Evolutionary conservation across 2,797 vertebrate genomes (phyloP).

Genomic region (Carcharodon carcharias): DNA sequence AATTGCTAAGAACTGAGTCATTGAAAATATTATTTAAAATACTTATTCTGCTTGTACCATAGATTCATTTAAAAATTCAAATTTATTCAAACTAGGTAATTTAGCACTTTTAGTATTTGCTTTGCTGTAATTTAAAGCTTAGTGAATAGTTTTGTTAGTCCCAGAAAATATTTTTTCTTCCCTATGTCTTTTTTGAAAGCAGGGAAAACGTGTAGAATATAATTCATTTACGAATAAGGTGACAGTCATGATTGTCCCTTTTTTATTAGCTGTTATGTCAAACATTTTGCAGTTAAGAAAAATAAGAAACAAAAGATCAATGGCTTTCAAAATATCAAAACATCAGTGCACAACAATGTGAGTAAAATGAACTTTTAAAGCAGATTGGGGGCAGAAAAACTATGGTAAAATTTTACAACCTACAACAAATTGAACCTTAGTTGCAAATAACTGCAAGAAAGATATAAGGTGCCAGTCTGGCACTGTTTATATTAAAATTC

Average conservation of each 20-base stretch:
- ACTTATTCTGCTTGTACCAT: not conserved
- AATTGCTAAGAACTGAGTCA: slow-evolving; percentile 23
- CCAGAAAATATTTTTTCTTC: not conserved
- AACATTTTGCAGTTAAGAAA: not conserved
- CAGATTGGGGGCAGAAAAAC: not conserved
- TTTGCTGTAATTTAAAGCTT: not conserved
- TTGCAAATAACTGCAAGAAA: slow-evolving; percentile 1
- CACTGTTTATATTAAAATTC: slow-evolving; percentile 11
- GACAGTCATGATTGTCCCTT: not conserved
- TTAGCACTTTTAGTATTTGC: not conserved
- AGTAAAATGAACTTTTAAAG: not conserved
- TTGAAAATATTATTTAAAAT: not conserved
- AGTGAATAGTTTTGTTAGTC: not conserved
- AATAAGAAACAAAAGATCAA: not conserved
- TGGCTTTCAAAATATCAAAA: not conserved
- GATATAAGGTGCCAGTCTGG: not conserved
- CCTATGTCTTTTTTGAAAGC: not conserved
- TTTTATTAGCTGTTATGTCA: not conserved
- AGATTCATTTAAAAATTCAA: not conserved
- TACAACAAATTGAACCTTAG: not conserved
- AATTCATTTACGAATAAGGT: not conserved
- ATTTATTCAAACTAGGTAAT: not conserved
- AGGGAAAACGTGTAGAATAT: not conserved
- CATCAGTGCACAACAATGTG: not conserved
- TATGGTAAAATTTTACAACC: not conserved